Evolutionary conservation across 2,888 invertebrate species (phyloP), one percentile per base, ranked within the genome.

Genomic region (Eupithecia centaureata): DNA sequence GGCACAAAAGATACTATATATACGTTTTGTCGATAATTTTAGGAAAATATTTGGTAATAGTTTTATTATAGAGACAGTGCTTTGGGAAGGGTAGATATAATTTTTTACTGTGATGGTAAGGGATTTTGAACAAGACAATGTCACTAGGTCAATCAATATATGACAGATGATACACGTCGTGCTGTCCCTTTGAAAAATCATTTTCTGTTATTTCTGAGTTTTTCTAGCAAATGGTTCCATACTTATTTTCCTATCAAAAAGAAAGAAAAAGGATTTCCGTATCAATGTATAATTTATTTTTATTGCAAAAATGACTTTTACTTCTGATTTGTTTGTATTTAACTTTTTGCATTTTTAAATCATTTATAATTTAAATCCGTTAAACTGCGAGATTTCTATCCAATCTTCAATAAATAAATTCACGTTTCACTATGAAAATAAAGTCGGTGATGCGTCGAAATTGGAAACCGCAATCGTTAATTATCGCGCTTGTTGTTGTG

Each of bases 401-500:
- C 15, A 18, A 56, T 56, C 30, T 8, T 15, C 27, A 56, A n/a
- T 56, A 56, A 28, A 28, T 56, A 28, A 56, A 56, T 30, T 56
- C 28, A 56, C 54, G 30, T 56, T 56, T 56, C 30, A n/a, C 2
- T 30, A 13, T 4, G 54, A 54, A 54, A 54, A n/a, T 28, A 56
- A 54, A 30, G 1, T 30, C 54, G 28, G 3, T 8, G 54, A n/a
- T 28, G 54, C 54, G 54, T 54, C 8, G 28, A 18, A 42, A 28
- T 60, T 38, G 8, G 28, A 80, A 22, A 59, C 58, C 58, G 22
- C 58, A 59, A 13, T 33, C 35, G 38, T 59, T 33, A 59, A 74
- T 77, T 77, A 73, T 54, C 54, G 28, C 52, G 54, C 28, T n/a
- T 28, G 54, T n/a, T 54, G 27, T 42, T 42, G 8, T 18, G 42